Evolutionary conservation across 2,888 invertebrate genomes (phyloP), one percentile per base, ranked within the genome.

Genomic region (Scaptomyza reducta): DNA sequence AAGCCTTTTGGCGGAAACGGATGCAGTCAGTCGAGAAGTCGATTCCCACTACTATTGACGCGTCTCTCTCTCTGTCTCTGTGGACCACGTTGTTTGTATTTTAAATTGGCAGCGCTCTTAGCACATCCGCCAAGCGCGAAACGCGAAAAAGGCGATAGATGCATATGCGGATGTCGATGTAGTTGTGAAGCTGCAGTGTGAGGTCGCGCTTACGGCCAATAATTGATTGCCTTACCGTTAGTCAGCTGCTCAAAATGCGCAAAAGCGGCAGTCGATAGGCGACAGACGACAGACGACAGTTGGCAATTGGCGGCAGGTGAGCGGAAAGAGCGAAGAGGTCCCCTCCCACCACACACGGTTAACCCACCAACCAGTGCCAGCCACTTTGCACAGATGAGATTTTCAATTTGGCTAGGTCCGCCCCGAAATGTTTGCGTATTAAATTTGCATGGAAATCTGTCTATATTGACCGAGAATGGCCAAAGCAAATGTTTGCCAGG

Each of bases 401-500:
- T 91, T 91, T 87, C 91, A 91, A 91, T 91, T 91, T 90, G 89
- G 87, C 87, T 88, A 88, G 84, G 78, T 72, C 77, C 65, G 73
- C 69, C 70, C 77, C 75, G 74, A 77, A 40, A 87, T 90, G 90
- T 91, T 91, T 91, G 90, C 91, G 89, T 90, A 91, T 91, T 91
- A 91, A 91, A 91, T 91, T 91, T 91, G 91, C 91, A 91, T 91
- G 90, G 89, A 90, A 90, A 90, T 91, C 90, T 91, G 91, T 91
- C 91, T 91, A 89, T 91, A 90, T 91, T 91, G 91, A 90, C 91
- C 90, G 82, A 87, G 87, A 89, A 86, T 83, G 78, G 88, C 86
- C 88, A 88, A 87, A 77, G 88, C 77, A 88, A 89, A 89, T 87
- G 87, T 89, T 86, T 77, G 78, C 76, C 63, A 49, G 74, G 74